A percentile compares a stretch with the other conserved stretches of the same genome.
Evolutionary conservation across 2,888 invertebrate genomes (phyloP).

Genomic region (Lithophane leautieri): DNA sequence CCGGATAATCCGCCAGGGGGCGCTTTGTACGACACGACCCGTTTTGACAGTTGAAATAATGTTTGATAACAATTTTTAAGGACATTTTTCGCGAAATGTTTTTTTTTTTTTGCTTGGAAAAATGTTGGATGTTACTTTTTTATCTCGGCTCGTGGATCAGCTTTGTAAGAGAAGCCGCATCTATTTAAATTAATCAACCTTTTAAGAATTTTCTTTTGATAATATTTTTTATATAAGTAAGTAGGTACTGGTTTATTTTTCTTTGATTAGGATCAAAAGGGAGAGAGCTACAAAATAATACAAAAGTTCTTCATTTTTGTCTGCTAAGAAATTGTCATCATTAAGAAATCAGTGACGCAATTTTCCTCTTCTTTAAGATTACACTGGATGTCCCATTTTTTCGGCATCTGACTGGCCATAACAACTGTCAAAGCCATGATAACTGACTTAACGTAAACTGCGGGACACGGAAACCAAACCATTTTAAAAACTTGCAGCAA

Average conservation of each 20-base stretch:
- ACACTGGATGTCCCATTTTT: conserved; percentile 1
- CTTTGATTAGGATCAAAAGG: conserved; percentile 13
- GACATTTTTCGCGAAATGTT: conserved; percentile 56
- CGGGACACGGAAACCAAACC: conserved; percentile 29
- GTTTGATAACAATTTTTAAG: conserved; percentile 73
- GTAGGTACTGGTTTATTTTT: neutral
- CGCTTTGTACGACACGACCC: conserved; percentile 63
- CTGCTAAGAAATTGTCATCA: neutral
- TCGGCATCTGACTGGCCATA: conserved; percentile 1
- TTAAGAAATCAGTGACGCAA: conserved; percentile 7
- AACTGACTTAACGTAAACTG: conserved; percentile 25
- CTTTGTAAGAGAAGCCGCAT: conserved; percentile 53
- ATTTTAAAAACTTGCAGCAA: conserved; percentile 26
- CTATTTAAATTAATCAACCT: conserved; percentile 60
- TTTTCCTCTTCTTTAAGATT: conserved; percentile 6
- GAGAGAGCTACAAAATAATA: conserved; percentile 9
- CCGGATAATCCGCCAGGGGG: conserved; percentile 72
- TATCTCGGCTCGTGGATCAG: conserved; percentile 60
- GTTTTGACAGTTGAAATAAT: conserved; percentile 74
- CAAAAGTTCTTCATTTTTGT: conserved; percentile 9
- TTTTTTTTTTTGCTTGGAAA: conserved; percentile 45
- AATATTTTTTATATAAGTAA: conserved; percentile 17
- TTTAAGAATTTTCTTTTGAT: conserved; percentile 40
- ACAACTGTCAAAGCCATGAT: conserved; percentile 13
- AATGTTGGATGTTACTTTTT: conserved; percentile 50